phyloP scores from a whole-genome alignment of 2,888 invertebrate genomes.

The Drosophila demipolita region DNA sequence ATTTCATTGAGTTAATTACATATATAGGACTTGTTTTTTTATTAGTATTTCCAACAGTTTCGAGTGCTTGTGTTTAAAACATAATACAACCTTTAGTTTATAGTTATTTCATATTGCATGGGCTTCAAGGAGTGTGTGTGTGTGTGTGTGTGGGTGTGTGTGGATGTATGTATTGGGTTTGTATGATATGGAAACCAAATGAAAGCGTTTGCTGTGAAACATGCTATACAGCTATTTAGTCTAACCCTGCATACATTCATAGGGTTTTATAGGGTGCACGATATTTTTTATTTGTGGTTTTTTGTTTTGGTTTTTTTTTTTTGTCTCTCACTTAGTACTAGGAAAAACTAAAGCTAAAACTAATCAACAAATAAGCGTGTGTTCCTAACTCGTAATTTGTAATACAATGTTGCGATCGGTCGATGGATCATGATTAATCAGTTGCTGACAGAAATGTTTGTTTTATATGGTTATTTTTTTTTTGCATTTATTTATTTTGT shows the following conservation, averaged over 20 bases:
- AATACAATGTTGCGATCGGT: slow-evolving; percentile 78
- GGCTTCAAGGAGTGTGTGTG: slow-evolving; percentile 5
- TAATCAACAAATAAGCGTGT: slow-evolving; percentile 84
- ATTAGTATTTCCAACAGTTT: slow-evolving; percentile 31
- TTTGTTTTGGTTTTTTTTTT: slow-evolving; percentile 14
- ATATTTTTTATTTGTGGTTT: slow-evolving; percentile 37
- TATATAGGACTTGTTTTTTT: slow-evolving; percentile 58
- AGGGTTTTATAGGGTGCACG: slow-evolving; percentile 18
- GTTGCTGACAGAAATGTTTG: slow-evolving; percentile 53
- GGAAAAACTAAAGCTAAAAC: slow-evolving; percentile 79
- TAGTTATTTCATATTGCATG: slow-evolving; percentile 35
- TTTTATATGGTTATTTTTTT: slow-evolving; percentile 36
- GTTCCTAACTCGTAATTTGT: slow-evolving; percentile 80
- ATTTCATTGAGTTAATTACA: slow-evolving; percentile 56
- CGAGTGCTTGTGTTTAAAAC: slow-evolving; percentile 62
- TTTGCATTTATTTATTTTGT: slow-evolving; percentile 31
- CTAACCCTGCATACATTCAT: slow-evolving; percentile 22
- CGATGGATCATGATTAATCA: slow-evolving; percentile 57
- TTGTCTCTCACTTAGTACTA: slow-evolving; percentile 63
- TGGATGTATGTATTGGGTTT: not conserved
- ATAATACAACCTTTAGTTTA: slow-evolving; percentile 75
- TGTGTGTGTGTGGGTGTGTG: not conserved
- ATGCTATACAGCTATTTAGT: slow-evolving; percentile 35
- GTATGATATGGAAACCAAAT: slow-evolving; percentile 44
- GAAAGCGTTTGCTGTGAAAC: slow-evolving; percentile 41